Base-by-base conservation (phyloP, 2,113 vertebrate species). In the Paedocypris sp. region DNA sequence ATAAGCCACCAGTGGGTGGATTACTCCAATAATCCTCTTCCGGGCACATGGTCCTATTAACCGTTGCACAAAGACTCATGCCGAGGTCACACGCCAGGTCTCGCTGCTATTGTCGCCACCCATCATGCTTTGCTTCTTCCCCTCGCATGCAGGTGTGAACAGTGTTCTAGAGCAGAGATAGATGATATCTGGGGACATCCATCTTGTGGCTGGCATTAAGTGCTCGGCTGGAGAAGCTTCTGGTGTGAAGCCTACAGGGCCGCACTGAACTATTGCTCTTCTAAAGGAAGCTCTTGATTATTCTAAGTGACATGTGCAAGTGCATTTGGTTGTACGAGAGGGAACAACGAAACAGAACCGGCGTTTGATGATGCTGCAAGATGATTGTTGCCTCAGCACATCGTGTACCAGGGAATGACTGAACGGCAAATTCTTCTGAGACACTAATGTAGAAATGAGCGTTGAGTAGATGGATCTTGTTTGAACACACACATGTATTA, bases 1-100 rank as follows among this genome's bases (percentile, higher is more conserved):
- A 73, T 70, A 73, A 73, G 67, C 45, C 25, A 39, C 35, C 51
- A 18, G 67, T 42, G 50, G 41, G 36, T 60, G 56, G 60, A 67
- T 61, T 62, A 67, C 25, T 45, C 19, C n/a, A 48, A 57, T 68
- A 69, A 66, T 72, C 70, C 66, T 31, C 51, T 69, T 60, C 62
- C 46, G 16, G n/a, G 46, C 59, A 46, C 25, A 26, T 33, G 47
- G 6, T 31, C 33, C 35, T 43, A 39, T 63, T 54, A 63, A 48
- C 25, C 59, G 57, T 2, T 31, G 46, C 58, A 61, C 36, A 62
- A 52, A 58, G 45, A 62, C 47, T 47, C 15, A 3, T 28, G 38
- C 43, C 43, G 47, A 49, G 64, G 64, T 59, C 54, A 66, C 46
- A 43, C 48, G 31, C 29, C 31, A 66, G 47, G 56, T 36, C 39